These are phyloP conservation scores for Nesogale talazaci DNA, from an alignment of 2,113 vertebrate species.

Conservation along the genomic window DNA sequence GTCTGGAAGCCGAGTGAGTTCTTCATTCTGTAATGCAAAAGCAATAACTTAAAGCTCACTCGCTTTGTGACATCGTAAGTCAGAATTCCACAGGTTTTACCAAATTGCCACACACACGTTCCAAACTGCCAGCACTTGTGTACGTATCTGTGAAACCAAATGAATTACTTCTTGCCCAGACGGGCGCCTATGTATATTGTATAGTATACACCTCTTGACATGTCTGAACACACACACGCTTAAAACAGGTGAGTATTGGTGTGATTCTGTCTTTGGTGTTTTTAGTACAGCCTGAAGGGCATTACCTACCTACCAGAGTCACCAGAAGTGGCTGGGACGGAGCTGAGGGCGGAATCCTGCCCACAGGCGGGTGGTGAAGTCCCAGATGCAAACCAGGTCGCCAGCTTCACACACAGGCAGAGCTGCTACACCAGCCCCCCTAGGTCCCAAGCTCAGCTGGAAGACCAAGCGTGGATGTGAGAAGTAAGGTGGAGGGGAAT, in stretches of 20 bases:
- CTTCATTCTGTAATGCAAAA: conserved; percentile 78
- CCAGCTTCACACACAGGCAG: background rate
- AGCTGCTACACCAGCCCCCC: background rate
- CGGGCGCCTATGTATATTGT: conserved; percentile 36
- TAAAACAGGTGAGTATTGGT: conserved; percentile 52
- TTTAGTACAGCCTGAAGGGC: conserved; percentile 70
- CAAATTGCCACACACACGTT: conserved; percentile 42
- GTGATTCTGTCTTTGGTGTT: conserved; percentile 70
- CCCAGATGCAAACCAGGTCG: background rate
- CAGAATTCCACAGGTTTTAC: conserved; percentile 73
- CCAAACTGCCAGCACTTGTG: conserved; percentile 70
- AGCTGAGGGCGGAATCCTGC: background rate
- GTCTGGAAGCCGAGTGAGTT: conserved; percentile 65
- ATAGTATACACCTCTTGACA: conserved; percentile 5
- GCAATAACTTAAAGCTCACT: conserved; percentile 85
- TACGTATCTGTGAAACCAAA: conserved; percentile 76
- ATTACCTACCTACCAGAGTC: conserved; percentile 71
- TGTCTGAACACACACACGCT: conserved; percentile 51
- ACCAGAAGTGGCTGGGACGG: background rate
- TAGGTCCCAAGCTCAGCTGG: background rate
- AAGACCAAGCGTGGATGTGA: no score
- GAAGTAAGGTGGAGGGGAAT: background rate
- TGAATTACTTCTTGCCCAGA: conserved; percentile 69
- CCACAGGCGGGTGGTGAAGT: background rate
- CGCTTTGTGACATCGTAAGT: conserved; percentile 66